Evolutionary conservation across 2,888 invertebrate species (phyloP).

Genomic region (Apotomis betuletana): DNA sequence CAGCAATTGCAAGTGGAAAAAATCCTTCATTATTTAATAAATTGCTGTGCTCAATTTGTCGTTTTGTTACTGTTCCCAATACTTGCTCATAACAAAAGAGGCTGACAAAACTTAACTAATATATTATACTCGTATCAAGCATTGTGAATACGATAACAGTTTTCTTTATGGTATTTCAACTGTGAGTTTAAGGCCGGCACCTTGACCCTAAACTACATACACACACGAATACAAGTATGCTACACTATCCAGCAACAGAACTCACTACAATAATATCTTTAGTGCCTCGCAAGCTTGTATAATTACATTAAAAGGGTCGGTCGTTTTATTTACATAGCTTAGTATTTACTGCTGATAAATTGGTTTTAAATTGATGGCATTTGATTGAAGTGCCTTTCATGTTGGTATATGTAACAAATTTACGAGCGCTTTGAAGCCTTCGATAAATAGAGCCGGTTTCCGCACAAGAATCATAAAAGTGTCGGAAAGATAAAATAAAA

Average conservation of each 20-base stretch:
- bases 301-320: slow-evolving; percentile 45
- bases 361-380: slow-evolving; percentile 35
- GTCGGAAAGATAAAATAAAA: slow-evolving; percentile 25
- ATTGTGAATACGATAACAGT: too few relatives aligned
- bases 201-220: too few relatives aligned
- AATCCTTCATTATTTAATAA: too few relatives aligned
- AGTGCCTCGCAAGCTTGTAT: slow-evolving; percentile 39
- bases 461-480: slow-evolving; percentile 34
- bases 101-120: too few relatives aligned
- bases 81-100: too few relatives aligned
- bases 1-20: too few relatives aligned
- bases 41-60: too few relatives aligned
- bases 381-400: slow-evolving; percentile 32
- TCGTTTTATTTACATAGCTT: slow-evolving; percentile 31
- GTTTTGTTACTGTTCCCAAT: too few relatives aligned
- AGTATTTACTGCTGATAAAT: slow-evolving; percentile 35
- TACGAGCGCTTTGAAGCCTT: slow-evolving; percentile 15
- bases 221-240: too few relatives aligned
- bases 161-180: too few relatives aligned
- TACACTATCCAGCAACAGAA: not conserved
- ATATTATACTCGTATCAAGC: too few relatives aligned
- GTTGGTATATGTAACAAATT: slow-evolving; percentile 24
- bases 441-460: slow-evolving; percentile 21
- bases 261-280: slow-evolving; percentile 15
- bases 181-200: too few relatives aligned